A percentile compares a stretch with the other conserved stretches of the same genome.
Evolutionary conservation across 2,888 invertebrate genomes (phyloP).

Genomic region (Scaptomyza polygonia): DNA sequence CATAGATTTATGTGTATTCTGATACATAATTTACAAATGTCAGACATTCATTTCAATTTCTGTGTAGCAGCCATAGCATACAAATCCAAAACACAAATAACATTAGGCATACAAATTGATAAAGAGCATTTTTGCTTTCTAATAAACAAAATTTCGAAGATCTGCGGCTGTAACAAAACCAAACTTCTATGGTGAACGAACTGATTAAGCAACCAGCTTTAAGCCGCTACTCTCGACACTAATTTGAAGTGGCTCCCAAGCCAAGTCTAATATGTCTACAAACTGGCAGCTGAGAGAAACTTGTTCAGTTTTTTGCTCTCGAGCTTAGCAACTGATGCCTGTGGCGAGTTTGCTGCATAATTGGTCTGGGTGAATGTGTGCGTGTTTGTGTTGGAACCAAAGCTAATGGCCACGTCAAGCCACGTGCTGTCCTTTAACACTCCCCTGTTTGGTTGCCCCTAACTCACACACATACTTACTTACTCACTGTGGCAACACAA

Average conservation of each 20-base stretch:
- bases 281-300: constrained; percentile 1
- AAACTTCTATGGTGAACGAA: neutral
- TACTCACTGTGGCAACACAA: constrained; percentile 45
- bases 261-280: constrained; percentile 8
- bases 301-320: constrained; percentile 12
- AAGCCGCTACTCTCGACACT: constrained; percentile 20
- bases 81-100: constrained; percentile 63
- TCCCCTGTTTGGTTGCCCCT: constrained; percentile 15
- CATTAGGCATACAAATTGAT: constrained; percentile 48
- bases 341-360: constrained; percentile 44
- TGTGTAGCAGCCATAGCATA: constrained; percentile 15
- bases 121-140: constrained; percentile 16
- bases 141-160: neutral
- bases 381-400: constrained; percentile 12
- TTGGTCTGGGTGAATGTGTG: constrained; percentile 25
- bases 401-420: constrained; percentile 24
- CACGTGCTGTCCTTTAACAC: constrained; percentile 16
- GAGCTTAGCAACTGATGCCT: constrained; percentile 38
- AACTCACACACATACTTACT: constrained; percentile 27
- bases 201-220: constrained; percentile 17
- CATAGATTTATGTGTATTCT: no score
- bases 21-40: constrained; percentile 26
- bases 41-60: constrained; percentile 64
- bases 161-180: neutral
- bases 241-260: constrained; percentile 29